A percentile compares a stretch with the other conserved stretches of the same genome.
phyloP scores from a whole-genome alignment of 2,113 vertebrate genomes.

The Pitta sordida region DNA sequence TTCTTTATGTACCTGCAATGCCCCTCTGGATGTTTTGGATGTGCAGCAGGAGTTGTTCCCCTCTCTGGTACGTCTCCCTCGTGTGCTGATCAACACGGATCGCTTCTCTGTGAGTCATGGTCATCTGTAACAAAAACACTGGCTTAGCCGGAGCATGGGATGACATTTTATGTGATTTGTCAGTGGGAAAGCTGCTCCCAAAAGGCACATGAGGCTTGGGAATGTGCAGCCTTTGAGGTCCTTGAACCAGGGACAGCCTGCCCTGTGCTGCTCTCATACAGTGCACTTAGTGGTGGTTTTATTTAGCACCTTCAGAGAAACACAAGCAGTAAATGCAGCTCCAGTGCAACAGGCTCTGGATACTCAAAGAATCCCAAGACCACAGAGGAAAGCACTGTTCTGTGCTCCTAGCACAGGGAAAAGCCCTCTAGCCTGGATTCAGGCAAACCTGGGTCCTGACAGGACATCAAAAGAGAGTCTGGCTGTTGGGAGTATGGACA shows the following conservation, averaged over 20 bases:
- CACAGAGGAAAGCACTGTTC: background rate
- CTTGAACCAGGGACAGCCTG: background rate
- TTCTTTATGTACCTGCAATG: conserved; percentile 55
- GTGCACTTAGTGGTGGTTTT: background rate
- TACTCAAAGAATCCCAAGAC: background rate
- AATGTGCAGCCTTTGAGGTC: background rate
- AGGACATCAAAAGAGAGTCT: background rate
- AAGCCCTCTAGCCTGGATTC: background rate
- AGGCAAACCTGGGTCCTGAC: background rate
- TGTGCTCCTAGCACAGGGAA: background rate
- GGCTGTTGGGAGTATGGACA: rapidly evolving
- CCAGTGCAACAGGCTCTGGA: background rate
- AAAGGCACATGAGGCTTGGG: background rate
- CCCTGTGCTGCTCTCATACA: background rate
- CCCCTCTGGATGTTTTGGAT: conserved; percentile 66
- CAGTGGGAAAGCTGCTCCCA: background rate
- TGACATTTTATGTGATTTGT: background rate
- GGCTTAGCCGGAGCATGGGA: background rate
- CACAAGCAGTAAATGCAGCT: background rate
- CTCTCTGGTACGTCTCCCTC: conserved; percentile 64
- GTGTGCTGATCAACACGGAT: conserved; percentile 56
- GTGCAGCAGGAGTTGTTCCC: conserved; percentile 70
- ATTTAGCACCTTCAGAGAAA: background rate
- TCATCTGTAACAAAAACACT: conserved; percentile 65
- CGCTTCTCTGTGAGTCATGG: conserved; percentile 40